phyloP scores from a whole-genome alignment of 2,888 invertebrate species.

The Melieria crassipennis region DNA sequence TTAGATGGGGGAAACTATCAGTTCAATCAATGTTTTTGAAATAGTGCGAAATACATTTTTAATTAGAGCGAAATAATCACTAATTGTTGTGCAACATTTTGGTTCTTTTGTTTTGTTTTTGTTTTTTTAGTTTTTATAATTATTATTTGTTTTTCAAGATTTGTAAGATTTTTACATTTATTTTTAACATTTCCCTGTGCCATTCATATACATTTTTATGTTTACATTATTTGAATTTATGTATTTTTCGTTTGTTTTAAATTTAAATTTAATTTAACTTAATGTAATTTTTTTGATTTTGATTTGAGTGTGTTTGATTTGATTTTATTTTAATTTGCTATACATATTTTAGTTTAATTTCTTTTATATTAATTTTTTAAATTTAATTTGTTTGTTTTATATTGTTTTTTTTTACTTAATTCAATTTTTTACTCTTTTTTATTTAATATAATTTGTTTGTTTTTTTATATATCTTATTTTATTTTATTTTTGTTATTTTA shows the following conservation, averaged over 20 bases:
- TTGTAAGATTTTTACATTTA: background rate
- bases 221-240: background rate
- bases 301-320: background rate
- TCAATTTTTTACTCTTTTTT: background rate
- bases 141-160: background rate
- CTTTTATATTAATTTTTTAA: background rate
- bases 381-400: background rate
- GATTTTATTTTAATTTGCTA: background rate
- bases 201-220: background rate
- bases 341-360: background rate
- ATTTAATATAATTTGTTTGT: background rate
- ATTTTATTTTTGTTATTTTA: background rate
- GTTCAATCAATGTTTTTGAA: no score
- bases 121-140: background rate
- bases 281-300: background rate
- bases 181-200: background rate
- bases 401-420: background rate
- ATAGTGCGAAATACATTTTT: no score
- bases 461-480: background rate
- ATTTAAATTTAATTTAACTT: background rate
- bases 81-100: no score
- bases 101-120: background rate
- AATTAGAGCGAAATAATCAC: no score
- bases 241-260: no score
- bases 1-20: no score